These are phyloP conservation scores for Craniophora ligustri DNA, from an alignment of 2,888 invertebrate genomes.

Conservation along the genomic window DNA sequence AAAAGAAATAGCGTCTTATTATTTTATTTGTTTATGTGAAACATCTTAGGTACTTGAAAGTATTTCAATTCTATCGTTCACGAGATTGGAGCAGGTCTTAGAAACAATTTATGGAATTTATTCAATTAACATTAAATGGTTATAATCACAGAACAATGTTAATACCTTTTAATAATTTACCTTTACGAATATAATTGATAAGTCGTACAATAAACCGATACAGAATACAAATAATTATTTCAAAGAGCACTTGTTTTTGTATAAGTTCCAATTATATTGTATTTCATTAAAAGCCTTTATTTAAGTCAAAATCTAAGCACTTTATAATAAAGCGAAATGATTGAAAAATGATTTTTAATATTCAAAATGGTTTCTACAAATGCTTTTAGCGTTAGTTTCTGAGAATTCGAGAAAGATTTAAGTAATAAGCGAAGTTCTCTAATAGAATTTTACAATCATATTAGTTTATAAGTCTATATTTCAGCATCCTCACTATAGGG, in stretches of 20 bases:
- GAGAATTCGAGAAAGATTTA: background rate
- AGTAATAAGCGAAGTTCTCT: background rate
- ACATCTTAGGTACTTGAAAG: background rate
- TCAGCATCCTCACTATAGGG: too few species aligned
- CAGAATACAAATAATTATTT: conserved; percentile 42
- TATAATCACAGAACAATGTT: conserved; percentile 17
- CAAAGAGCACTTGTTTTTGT: conserved; percentile 38
- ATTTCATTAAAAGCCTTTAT: conserved; percentile 44
- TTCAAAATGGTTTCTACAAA: conserved; percentile 16
- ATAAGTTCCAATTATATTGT: conserved; percentile 43
- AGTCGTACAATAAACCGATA: conserved; percentile 38
- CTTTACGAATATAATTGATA: conserved; percentile 48
- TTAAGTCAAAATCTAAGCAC: conserved; percentile 21
- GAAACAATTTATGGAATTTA: conserved; percentile 2
- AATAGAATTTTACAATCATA: background rate
- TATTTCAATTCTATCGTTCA: background rate
- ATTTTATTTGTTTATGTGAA: background rate
- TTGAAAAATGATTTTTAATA: conserved; percentile 18
- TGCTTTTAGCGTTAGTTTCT: background rate
- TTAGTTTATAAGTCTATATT: conserved; percentile 9
- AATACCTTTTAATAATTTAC: conserved; percentile 40
- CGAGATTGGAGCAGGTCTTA: background rate
- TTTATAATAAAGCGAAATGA: conserved; percentile 13
- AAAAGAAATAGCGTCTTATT: too few species aligned
- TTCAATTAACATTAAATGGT: conserved; percentile 1